Base-by-base conservation (phyloP, 2,888 invertebrate species). In the Drosophila atripex region DNA sequence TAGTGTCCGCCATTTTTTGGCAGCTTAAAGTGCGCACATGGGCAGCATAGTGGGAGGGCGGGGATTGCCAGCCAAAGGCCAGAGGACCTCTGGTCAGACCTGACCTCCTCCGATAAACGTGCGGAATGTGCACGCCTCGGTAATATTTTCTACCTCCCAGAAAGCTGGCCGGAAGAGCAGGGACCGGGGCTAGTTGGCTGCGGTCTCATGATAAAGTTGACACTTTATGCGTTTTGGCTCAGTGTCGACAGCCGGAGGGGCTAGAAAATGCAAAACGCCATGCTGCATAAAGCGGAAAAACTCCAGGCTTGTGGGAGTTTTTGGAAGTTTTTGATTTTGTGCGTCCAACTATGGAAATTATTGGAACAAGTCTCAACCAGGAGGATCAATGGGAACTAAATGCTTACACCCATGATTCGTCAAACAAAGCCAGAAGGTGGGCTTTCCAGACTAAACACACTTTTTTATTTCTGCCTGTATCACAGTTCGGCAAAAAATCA, bases 151-250 rank as follows among this genome's bases (percentile, higher is more conserved):
- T 14, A 46, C 28, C 25, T 35, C 39, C 38, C 28, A 35, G 16
- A 16, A n/a, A 47, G 55, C 9, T 21, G 21, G 18, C 21, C 8
- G n/a, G 0, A 30, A 30, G 39, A 32, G 16, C n/a, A 5, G 11
- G 8, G 16, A 28, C 2, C 28, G 23, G 53, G 41, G 49, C 9
- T 35, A 47, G 46, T 61, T 54, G 50, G 72, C 86, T 86, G 86
- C 68, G 69, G 58, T 54, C 59, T 57, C 71, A 71, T 70, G 75
- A 86, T 86, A 86, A 86, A 79, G 58, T 71, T 79, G 84, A 86
- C 86, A 83, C 65, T 82, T 80, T 82, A 82, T 82, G 79, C 77
- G 69, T 65, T 74, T 59, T 61, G 73, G 50, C 56, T 69, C 45
- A 32, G 68, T 25, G 45, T 45, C 70, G 51, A 70, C 59, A 60